Percentiles rank a stretch among this genome's conserved stretches.
Conservation (phyloP, 2,888 invertebrate species). For the Cerastis rubricosa region DNA sequence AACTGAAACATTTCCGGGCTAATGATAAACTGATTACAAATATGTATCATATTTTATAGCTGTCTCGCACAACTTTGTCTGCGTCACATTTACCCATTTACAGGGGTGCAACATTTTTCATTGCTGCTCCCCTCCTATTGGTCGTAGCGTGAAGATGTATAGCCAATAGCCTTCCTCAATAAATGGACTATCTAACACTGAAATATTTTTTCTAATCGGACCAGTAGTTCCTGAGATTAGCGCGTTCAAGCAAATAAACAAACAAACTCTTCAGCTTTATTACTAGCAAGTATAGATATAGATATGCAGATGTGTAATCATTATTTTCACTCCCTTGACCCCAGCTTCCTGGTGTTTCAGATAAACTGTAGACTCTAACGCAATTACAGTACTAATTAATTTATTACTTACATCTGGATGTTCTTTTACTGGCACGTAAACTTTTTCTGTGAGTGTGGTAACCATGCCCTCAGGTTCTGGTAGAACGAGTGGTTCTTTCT, state of each 20-base stretch:
- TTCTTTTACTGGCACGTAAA: conserved; percentile 99
- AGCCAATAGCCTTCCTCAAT: too few relatives aligned
- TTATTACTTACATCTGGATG: conserved; percentile 98
- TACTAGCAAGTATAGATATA: too few relatives aligned
- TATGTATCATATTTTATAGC: conserved; percentile 35
- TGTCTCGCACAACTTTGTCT: too few relatives aligned
- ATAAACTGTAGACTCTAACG: conserved; percentile 47
- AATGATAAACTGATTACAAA: conserved; percentile 19
- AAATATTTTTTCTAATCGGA: too few relatives aligned
- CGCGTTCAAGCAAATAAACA: too few relatives aligned
- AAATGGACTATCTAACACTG: too few relatives aligned
- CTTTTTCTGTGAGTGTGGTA: conserved; percentile 99
- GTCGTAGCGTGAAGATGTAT: too few relatives aligned
- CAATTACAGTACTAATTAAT: conserved; percentile 35
- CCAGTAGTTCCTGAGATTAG: too few relatives aligned
- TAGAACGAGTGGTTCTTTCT: conserved; percentile 97
- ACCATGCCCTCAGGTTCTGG: conserved; percentile 98
- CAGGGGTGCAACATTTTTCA: too few relatives aligned
- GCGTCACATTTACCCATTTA: too few relatives aligned
- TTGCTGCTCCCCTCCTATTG: too few relatives aligned
- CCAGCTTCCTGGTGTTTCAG: conserved; percentile 30
- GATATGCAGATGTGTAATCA: conserved; percentile 36
- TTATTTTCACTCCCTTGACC: conserved; percentile 56
- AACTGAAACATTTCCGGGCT: conserved; percentile 16
- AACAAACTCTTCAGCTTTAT: too few relatives aligned